phyloP scores from a whole-genome alignment of 2,113 vertebrate genomes.

The Sceloporus undulatus region DNA sequence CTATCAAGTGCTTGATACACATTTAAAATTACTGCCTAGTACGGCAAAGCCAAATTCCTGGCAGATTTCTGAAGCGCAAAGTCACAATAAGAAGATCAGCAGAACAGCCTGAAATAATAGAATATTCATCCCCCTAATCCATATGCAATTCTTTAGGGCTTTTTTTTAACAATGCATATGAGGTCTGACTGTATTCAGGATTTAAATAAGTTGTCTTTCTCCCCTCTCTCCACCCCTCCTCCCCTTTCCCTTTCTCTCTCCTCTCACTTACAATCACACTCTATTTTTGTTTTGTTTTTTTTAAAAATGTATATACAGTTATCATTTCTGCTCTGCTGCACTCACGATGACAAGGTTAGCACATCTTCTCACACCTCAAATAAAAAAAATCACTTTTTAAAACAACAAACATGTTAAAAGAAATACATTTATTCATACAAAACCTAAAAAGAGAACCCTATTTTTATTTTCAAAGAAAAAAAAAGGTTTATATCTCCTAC shows the following conservation, averaged over 20 bases:
- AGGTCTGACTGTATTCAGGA: conserved; percentile 84
- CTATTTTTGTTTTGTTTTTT: conserved; percentile 66
- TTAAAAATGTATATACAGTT: conserved; percentile 78
- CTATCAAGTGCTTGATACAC: conserved; percentile 91
- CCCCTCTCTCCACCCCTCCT: conserved; percentile 26
- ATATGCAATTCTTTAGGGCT: conserved; percentile 96
- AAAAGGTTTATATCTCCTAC: conserved; percentile 46
- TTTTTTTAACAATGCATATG: conserved; percentile 90
- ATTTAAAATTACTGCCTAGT: conserved; percentile 86
- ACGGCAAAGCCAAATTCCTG: conserved; percentile 85
- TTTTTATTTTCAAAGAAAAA: conserved; percentile 19
- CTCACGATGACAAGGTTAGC: conserved; percentile 79
- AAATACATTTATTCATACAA: conserved; percentile 75
- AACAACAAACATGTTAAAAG: conserved; percentile 74
- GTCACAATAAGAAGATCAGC: conserved; percentile 94
- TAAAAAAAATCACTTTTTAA: conserved; percentile 79
- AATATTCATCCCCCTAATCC: conserved; percentile 99
- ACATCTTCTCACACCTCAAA: conserved; percentile 76
- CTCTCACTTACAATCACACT: conserved; percentile 27
- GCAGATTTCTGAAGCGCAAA: conserved; percentile 88
- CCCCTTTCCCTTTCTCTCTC: not conserved
- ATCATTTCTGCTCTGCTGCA: conserved; percentile 80
- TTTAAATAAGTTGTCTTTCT: conserved; percentile 89
- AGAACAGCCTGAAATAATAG: conserved; percentile 98
- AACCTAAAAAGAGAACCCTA: conserved; percentile 38